Conservation (phyloP, 2,797 vertebrate genomes). For the Esox lucius region DNA sequence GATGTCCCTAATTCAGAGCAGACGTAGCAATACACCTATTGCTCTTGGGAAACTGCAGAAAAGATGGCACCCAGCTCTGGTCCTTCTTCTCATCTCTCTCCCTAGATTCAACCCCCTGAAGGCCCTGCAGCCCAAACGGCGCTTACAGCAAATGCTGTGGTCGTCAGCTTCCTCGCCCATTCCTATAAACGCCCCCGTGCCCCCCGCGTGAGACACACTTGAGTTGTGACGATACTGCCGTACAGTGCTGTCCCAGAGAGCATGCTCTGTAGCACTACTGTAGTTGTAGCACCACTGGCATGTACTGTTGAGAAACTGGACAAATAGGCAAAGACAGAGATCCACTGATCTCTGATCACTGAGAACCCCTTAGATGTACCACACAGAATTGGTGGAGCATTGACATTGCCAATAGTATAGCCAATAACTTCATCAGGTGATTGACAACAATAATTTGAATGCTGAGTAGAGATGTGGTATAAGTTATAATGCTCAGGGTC, state of each 20-base stretch:
- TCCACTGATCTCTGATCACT: conserved; percentile 41
- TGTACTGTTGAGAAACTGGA: conserved; percentile 16
- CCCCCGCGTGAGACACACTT: conserved; percentile 75
- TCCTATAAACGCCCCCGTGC: conserved; percentile 54
- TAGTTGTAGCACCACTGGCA: conserved; percentile 36
- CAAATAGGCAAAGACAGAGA: conserved; percentile 7
- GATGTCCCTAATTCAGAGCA: not conserved
- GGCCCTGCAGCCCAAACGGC: conserved; percentile 78
- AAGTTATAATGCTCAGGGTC: not conserved
- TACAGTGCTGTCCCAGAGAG: conserved; percentile 40
- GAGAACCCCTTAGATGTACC: conserved; percentile 22
- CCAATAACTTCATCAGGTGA: not conserved
- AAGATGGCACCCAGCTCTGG: conserved; percentile 44
- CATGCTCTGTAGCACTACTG: conserved; percentile 51
- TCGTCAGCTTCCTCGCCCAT: conserved; percentile 62
- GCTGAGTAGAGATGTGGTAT: not conserved
- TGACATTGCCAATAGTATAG: not conserved
- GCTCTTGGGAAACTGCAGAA: not conserved
- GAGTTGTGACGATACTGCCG: conserved; percentile 19
- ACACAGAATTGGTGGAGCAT: conserved; percentile 5
- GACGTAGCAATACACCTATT: not conserved
- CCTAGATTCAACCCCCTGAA: conserved; percentile 81
- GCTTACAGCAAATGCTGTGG: conserved; percentile 74
- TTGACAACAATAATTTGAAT: not conserved
- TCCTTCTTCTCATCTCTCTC: conserved; percentile 54